Base-by-base conservation (phyloP, 1,140 invertebrate genomes). In the Halictus rubicundus region DNA sequence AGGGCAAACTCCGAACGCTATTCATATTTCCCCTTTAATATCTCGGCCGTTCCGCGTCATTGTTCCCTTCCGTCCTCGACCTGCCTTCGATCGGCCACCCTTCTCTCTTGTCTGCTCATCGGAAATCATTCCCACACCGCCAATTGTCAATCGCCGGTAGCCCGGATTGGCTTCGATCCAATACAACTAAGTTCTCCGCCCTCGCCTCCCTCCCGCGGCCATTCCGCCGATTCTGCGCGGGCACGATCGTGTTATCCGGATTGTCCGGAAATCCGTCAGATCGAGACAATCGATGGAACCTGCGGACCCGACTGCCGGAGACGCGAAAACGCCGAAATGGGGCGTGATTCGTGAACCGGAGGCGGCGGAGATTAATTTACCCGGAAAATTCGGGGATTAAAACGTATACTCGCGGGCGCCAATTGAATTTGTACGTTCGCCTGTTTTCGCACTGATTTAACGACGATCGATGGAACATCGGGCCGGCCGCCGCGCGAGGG, bases 51-150 rank as follows among this genome's bases (percentile, higher is more conserved):
- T 72, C 76, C 76, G 69, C 76, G 76, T 78, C 76, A 78, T 72
- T 78, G 76, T 78, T 78, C 76, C 21, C 68, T 54, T 61, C 57
- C 68, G 46, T 52, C 21, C 52, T 32, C 32, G 63, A 12, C 61
- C 54, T 54, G 65, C 74, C 65, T 71, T 78, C 68, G 59, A 63
- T 64, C 68, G 60, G 19, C 27, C 60, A n/a, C 61, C 66, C 57
- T 61, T 68, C 71, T 83, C 77, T 46, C 39, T 46, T 39, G 60
- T n/a, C 61, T 59, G 84, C 84, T 86, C 84, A 83, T 82, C 86
- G 86, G 86, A 87, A 87, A 87, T 87, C 82, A 87, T 87, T 82
- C 78, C 86, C 86, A 86, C 76, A 82, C 79, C 80, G 75, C 76
- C 86, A 87, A 87, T 87, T 87, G 86, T 87, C 86, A 87, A 72